phyloP scores from a whole-genome alignment of 2,113 vertebrate species.

The Cyprinodon variegatus region DNA sequence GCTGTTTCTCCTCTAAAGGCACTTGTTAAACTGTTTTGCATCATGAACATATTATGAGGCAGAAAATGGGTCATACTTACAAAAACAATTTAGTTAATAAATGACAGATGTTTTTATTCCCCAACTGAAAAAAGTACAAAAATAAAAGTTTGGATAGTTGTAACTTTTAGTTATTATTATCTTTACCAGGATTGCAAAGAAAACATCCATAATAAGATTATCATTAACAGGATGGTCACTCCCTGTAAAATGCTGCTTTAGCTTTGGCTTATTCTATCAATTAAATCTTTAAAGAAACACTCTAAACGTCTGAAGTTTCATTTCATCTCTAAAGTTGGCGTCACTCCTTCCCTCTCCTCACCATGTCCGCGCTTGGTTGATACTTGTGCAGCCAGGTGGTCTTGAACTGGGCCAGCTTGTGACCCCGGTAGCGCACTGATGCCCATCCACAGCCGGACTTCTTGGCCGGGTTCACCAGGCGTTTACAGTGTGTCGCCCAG shows the following conservation, averaged over 20 bases:
- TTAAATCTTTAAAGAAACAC: not conserved
- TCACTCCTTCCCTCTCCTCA: constrained; percentile 54
- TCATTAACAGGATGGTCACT: not conserved
- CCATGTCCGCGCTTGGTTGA: constrained; percentile 89
- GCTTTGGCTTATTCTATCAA: not conserved
- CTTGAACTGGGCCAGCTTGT: constrained; percentile 96
- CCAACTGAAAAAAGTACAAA: too few relatives aligned
- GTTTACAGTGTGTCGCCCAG: constrained; percentile 98
- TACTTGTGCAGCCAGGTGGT: constrained; percentile 93
- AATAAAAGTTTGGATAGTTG: too few relatives aligned
- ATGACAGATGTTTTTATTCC: not conserved
- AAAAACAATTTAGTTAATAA: too few relatives aligned
- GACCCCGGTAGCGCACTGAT: constrained; percentile 93
- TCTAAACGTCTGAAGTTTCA: not conserved
- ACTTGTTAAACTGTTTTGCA: too few relatives aligned
- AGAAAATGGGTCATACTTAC: too few relatives aligned
- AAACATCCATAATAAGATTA: not conserved
- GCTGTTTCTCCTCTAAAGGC: too few relatives aligned
- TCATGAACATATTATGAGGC: too few relatives aligned
- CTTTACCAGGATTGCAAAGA: not conserved
- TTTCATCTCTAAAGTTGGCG: not conserved
- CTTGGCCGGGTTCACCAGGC: constrained; percentile 95
- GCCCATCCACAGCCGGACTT: constrained; percentile 98
- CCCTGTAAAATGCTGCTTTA: not conserved
- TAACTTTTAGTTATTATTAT: not conserved